Conservation (phyloP, 2,113 vertebrate genomes). For the Pygoscelis antarcticus region DNA sequence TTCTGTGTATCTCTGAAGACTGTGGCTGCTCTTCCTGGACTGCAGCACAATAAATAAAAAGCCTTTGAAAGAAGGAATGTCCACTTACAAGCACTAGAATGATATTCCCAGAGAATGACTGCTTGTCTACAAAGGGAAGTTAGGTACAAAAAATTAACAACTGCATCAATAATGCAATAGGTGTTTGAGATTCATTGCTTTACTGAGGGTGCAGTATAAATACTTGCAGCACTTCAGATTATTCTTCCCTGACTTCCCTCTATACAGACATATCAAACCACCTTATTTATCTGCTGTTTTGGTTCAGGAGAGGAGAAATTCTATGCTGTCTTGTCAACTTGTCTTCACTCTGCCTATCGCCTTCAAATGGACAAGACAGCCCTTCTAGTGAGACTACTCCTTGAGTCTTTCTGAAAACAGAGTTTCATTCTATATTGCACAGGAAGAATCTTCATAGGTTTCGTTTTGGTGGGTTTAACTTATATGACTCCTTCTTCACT, state of each 20-base stretch:
- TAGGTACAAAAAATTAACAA: neutral
- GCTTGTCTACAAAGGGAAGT: neutral
- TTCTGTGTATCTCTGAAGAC: neutral
- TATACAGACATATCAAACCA: neutral
- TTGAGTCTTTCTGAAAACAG: neutral
- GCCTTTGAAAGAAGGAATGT: neutral
- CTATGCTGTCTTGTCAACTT: neutral
- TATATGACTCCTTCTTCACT: neutral
- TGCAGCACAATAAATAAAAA: neutral
- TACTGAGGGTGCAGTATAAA: neutral
- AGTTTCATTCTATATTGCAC: neutral
- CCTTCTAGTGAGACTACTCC: neutral
- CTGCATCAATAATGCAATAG: neutral
- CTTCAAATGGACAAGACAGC: neutral
- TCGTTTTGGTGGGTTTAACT: neutral
- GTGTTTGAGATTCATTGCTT: neutral
- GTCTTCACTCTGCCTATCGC: neutral
- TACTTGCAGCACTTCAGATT: neutral
- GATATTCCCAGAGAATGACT: conserved; percentile 12
- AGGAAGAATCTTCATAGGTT: neutral
- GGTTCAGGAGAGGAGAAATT: neutral
- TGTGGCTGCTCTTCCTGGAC: neutral
- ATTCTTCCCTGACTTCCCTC: neutral
- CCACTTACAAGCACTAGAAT: conserved; percentile 8
- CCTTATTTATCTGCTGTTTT: neutral